Conservation (phyloP, 1,140 invertebrate genomes). For the Episyrphus balteatus region DNA sequence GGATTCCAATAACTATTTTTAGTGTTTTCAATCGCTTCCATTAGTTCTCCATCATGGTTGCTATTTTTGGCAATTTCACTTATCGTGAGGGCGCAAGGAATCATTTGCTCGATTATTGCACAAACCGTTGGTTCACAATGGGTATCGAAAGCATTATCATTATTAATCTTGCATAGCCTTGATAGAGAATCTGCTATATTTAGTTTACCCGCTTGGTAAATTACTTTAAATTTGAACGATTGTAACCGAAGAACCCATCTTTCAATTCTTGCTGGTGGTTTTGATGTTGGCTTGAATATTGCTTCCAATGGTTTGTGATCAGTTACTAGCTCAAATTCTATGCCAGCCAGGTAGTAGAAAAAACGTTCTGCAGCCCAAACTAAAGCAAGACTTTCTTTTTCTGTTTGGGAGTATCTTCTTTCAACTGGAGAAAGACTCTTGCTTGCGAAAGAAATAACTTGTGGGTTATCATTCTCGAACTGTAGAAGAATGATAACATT, state of each 20-base stretch:
- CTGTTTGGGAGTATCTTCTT: constrained; percentile 31
- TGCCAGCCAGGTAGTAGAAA: constrained; percentile 13
- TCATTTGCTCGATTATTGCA: constrained; percentile 1
- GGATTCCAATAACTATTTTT: not conserved
- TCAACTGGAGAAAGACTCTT: constrained; percentile 20
- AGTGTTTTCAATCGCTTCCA: not conserved
- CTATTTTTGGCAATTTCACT: constrained; percentile 6
- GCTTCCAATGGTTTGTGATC: constrained; percentile 24
- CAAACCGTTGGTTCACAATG: constrained; percentile 8
- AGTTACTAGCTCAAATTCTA: constrained; percentile 24
- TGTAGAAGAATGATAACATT: constrained; percentile 1
- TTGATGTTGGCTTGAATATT: constrained; percentile 17
- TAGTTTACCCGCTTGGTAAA: constrained; percentile 27
- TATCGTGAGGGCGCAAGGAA: constrained; percentile 6
- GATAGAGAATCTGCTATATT: constrained; percentile 36
- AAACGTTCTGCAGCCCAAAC: constrained; percentile 25
- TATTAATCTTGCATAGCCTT: constrained; percentile 7
- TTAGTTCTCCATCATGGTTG: not conserved
- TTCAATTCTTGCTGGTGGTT: constrained; percentile 24
- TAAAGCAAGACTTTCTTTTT: constrained; percentile 26
- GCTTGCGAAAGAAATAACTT: constrained; percentile 23
- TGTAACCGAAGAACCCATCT: constrained; percentile 20
- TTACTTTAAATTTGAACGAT: constrained; percentile 14
- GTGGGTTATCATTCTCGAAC: constrained; percentile 4
- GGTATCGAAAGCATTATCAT: not conserved